Base-by-base conservation (phyloP, 2,113 vertebrate species). In the Seriola aureovittata region DNA sequence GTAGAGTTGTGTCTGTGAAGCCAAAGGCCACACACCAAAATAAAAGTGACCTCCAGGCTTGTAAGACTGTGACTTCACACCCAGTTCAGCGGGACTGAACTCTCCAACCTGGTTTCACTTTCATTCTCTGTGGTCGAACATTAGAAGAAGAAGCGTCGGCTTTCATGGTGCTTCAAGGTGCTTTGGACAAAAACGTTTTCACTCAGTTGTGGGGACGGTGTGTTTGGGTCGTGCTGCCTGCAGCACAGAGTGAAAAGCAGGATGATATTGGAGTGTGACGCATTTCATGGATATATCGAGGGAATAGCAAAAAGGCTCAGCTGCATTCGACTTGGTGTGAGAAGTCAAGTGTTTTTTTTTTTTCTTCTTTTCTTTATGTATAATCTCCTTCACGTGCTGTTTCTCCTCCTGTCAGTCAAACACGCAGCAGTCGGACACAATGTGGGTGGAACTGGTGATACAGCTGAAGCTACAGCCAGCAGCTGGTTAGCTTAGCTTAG, bases 211-310 rank as follows among this genome's bases (percentile, higher is more conserved):
- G 52, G 54, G 46, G 11, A 59, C 8, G 6, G 48, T 50, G 48
- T 17, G 48, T 17, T 19, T 19, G 40, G 48, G 40, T 34, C 8
- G 40, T 21, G 57, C 17, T 19, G 1, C 32, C 40, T n/a, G 42
- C 42, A 65, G 62, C 4, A 9, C 25, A 52, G 54, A 23, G 19
- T 71, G 44, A 34, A 71, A 55, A 12, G 66, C 44, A 54, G 10
- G 66, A 62, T 52, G 44, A 55, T 44, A 70, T 40, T 70, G 66
- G 62, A n/a, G n/a, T 19, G 42, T 29, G 65, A 60, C 42, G 19
- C 5, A 4, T 23, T 44, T 59, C 17, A 19, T 19, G 44, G 44
- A 46, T 14, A 46, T 46, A 13, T 46, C 19, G 16, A 5, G 8
- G 32, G 19, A 38, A 58, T 10, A 32, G 55, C 25, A 55, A 55